Evolutionary conservation across 2,888 invertebrate species (phyloP), one percentile per base, ranked within the genome.

Genomic region (Agrilus cyanescens): DNA sequence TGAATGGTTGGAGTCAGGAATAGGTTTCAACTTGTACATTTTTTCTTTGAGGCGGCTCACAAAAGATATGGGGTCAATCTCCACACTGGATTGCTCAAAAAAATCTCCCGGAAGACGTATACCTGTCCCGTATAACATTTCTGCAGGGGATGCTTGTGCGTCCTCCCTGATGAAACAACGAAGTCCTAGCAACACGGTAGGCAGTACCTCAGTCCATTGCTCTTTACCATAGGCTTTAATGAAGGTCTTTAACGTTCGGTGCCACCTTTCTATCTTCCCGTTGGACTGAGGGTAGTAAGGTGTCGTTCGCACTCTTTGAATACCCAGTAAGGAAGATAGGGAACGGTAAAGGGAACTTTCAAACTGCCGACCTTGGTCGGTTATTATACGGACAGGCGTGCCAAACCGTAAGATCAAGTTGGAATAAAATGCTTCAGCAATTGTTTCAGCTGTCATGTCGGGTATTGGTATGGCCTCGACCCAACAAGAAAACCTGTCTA

Each of bases 391-490:
- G 8, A n/a, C 13, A 18, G 45, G 45, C 8, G 20, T 15, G 5
- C 45, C 45, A 38, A 44, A 45, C 2, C 45, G 44, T 3, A 37
- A 10, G 8, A 45, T 37, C 45, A 43, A 44, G 1, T 14, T 7
- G 1, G 15, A 5, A n/a, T 36, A 16, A n/a, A 44, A 30, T 7
- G 13, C 36, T 10, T 13, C 16, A n/a, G 41, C 34, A 12, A 42
- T 29, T 6, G 61, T 59, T 39, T 58, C 60, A 0, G 64, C 64
- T 0, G 61, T 59, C 7, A 63, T 63, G 41, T 65, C 16, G 6
- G 7, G 5, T 1, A 52, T 12, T 0, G 47, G 51, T 1, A 46
- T 37, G 1, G 50, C 50, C 32, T 49, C 50, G 12, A 50, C 48
- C 47, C 48, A 50, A 12, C 46, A 20, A 3, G 51, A 36, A 32